Base-by-base conservation (phyloP, 1,140 invertebrate genomes). In the Rhagoletis pomonella region DNA sequence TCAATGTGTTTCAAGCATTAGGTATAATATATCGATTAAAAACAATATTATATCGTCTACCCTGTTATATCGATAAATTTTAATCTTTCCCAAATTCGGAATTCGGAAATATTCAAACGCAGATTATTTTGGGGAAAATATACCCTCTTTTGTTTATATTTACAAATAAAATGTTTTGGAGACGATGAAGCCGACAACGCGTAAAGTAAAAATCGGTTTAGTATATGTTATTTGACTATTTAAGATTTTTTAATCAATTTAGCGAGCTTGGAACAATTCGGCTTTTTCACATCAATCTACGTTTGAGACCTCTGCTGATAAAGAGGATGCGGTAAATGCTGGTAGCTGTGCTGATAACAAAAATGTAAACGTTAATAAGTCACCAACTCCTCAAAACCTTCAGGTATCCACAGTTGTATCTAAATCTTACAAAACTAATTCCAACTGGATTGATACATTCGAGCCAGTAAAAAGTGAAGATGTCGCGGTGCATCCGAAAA, bases 401-500 rank as follows among this genome's bases (percentile, higher is more conserved):
- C 4, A 42, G 4, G 12, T 29, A 39, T 29, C 39, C 2, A 73
- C 44, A 73, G 0, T 14, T n/a, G 1, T 6, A 2, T 1, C 67
- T 2, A 42, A 14, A 73, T 73, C 67, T 3, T 47, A 1, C 12
- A 81, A 58, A 59, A 62, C 6, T 85, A 60, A 6, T 42, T 44
- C 84, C 55, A 94, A 94, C 91, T 95, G 94, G 94, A 94, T 95
- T 89, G 94, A 94, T 85, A 93, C 91, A 87, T 94, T 95, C 90
- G 93, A 93, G 42, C 95, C 95, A 3, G 90, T 91, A 19, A 92
- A 87, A 60, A 91, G 94, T 17, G 92, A 94, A 7, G 95, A 96
- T 62, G 91, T 96, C 73, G 95, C 95, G 60, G 94, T 96, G 17
- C 94, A 96, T 90, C 91, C 92, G 62, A 96, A 95, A 91, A 96